These are phyloP conservation scores for Cantharis rufa DNA, from an alignment of 2,888 invertebrate species.

Conservation along the genomic window DNA sequence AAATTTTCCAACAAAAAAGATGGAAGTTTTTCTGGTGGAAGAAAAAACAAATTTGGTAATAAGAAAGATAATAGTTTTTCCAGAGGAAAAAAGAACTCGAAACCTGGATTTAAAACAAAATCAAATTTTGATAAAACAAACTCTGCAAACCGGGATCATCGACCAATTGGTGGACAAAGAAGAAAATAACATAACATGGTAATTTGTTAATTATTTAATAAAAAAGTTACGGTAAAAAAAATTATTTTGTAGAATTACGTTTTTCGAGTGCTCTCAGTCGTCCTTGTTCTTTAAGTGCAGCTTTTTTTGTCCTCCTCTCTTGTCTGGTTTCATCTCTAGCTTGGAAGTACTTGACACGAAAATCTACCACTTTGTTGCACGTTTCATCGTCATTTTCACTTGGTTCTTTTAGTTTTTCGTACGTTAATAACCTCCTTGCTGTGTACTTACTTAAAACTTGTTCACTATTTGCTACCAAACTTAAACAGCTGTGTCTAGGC, in stretches of 20 bases:
- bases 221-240: neutral
- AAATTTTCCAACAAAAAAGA: neutral
- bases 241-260: conserved; percentile 7
- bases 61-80: neutral
- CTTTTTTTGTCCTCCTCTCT: conserved; percentile 54
- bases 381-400: conserved; percentile 47
- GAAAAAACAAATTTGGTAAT: neutral
- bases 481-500: conserved; percentile 80
- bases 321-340: conserved; percentile 68
- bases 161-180: conserved; percentile 43
- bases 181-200: neutral
- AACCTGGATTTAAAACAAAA: conserved; percentile 14
- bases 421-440: conserved; percentile 82
- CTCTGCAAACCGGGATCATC: conserved; percentile 43
- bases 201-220: neutral
- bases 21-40: neutral
- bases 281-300: conserved; percentile 43
- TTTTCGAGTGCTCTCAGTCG: conserved; percentile 39
- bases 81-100: neutral
- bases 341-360: conserved; percentile 73
- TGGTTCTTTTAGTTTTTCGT: conserved; percentile 72
- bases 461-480: conserved; percentile 82
- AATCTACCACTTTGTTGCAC: conserved; percentile 56
- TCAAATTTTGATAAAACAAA: conserved; percentile 42
- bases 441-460: conserved; percentile 82